Conservation (phyloP, 2,888 invertebrate species). For the Formica aserva region DNA sequence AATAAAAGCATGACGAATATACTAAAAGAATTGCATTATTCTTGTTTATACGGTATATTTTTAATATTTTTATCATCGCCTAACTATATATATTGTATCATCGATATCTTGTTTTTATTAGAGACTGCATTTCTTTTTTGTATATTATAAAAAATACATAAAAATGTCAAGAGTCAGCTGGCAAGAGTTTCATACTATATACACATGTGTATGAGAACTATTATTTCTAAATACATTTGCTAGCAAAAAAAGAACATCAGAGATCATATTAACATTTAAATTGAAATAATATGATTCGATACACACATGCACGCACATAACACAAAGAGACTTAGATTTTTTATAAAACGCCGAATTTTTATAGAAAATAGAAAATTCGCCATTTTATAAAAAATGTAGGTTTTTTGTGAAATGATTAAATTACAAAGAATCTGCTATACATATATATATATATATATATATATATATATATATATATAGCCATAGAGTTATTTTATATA, state of each 20-base stretch:
- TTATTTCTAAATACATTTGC: constrained; percentile 4
- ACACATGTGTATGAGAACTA: background rate
- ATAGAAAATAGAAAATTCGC: too few relatives aligned
- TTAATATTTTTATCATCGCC: constrained; percentile 25
- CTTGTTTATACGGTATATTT: background rate
- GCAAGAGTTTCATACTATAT: background rate
- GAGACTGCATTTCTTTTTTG: constrained; percentile 19
- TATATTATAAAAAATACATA: constrained; percentile 27
- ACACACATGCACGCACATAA: too few relatives aligned
- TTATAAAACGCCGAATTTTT: too few relatives aligned
- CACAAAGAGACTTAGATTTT: too few relatives aligned
- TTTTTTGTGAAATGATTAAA: too few relatives aligned
- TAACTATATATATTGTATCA: background rate
- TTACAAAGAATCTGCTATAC: too few relatives aligned
- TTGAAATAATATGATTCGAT: background rate
- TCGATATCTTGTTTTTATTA: constrained; percentile 27
- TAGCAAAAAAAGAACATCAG: background rate
- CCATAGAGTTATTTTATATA: background rate
- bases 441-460: too few relatives aligned
- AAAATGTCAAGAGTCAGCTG: constrained; percentile 38
- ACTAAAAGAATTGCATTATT: constrained; percentile 20
- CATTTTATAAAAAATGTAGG: background rate
- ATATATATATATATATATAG: too few relatives aligned
- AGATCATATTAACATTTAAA: constrained; percentile 24
- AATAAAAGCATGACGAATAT: background rate